Evolutionary conservation across 2,888 invertebrate genomes (phyloP).

Genomic region (Belgica antarctica): DNA sequence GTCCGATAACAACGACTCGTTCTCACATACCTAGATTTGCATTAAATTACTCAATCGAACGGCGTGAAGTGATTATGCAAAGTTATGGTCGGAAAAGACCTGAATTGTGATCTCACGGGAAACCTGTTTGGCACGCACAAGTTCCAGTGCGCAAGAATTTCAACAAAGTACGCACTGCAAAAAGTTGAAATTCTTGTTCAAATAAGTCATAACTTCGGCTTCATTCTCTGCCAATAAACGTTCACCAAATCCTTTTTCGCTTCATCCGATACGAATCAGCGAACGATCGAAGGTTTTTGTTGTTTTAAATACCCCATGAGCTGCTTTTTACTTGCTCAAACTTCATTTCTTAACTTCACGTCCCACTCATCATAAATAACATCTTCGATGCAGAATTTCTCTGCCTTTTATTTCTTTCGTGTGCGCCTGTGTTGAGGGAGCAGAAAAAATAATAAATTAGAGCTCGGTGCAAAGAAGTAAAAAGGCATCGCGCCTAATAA

Average conservation of each 20-base stretch:
- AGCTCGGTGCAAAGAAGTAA: constrained; percentile 18
- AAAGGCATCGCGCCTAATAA: constrained; percentile 35
- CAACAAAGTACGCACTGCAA: neutral
- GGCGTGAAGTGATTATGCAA: constrained; percentile 5
- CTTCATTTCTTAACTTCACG: constrained; percentile 20
- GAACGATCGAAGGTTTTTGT: neutral
- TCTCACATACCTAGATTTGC: neutral
- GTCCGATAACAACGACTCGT: neutral
- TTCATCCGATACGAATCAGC: neutral
- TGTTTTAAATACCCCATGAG: neutral
- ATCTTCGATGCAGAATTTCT: no score
- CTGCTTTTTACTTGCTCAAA: constrained; percentile 21
- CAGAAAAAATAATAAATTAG: constrained; percentile 38
- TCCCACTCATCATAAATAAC: constrained; percentile 38
- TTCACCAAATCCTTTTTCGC: constrained; percentile 17
- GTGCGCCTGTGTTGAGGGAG: constrained; percentile 16
- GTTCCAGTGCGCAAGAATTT: neutral
- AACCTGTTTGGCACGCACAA: constrained; percentile 28
- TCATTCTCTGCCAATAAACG: constrained; percentile 1
- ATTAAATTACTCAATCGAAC: constrained; percentile 29
- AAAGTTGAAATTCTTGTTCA: constrained; percentile 21
- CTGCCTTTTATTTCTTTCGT: constrained; percentile 8
- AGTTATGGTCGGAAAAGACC: neutral
- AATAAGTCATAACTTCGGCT: constrained; percentile 44
- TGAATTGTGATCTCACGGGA: neutral